Conservation (phyloP, 2,888 invertebrate species). For the Lithosia quadra region DNA sequence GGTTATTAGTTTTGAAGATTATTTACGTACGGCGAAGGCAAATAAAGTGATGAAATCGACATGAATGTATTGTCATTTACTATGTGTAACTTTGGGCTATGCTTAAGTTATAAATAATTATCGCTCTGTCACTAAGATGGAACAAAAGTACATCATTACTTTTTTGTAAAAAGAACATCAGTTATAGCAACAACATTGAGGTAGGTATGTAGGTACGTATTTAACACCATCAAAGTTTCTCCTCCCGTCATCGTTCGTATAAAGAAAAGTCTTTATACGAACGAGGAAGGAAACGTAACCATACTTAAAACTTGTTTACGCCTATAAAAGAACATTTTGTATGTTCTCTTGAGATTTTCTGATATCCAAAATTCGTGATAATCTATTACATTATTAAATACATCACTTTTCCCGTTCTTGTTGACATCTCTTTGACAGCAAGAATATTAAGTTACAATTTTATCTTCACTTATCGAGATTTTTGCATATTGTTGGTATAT, state of each 20-base stretch:
- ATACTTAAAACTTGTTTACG: constrained; percentile 5
- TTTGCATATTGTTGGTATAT: neutral
- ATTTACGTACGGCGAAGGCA: no score
- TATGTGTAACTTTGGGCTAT: no score
- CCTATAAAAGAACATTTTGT: constrained; percentile 1
- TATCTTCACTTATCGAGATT: neutral
- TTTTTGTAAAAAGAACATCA: no score
- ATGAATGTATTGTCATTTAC: no score
- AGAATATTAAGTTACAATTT: constrained; percentile 4
- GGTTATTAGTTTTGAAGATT: neutral
- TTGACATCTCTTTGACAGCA: neutral
- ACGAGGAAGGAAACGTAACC: constrained; percentile 9
- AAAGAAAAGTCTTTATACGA: neutral
- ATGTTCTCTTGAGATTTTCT: neutral
- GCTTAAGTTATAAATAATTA: no score
- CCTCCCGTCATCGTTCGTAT: no score
- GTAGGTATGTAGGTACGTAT: no score
- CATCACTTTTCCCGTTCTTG: neutral
- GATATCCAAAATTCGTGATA: neutral
- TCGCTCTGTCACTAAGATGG: no score
- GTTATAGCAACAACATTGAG: no score
- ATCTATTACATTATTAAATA: neutral
- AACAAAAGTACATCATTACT: no score
- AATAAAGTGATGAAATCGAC: no score
- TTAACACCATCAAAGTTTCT: no score